These are phyloP conservation scores for Pachyuromys duprasi DNA, from an alignment of 2,797 vertebrate genomes.

Conservation along the genomic window DNA sequence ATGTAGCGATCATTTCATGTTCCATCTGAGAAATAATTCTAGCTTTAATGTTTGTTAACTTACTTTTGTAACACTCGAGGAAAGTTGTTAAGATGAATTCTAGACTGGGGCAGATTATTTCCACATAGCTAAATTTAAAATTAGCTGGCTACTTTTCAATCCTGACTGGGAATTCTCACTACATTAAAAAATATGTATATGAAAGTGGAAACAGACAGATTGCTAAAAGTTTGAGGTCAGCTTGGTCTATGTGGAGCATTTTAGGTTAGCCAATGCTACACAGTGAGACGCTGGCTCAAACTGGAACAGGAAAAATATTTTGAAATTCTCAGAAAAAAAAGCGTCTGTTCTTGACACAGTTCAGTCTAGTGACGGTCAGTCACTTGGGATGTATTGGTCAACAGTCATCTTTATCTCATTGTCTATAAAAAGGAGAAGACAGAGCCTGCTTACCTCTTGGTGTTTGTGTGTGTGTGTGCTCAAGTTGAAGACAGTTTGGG, in stretches of 20 bases:
- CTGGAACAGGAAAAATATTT: neutral
- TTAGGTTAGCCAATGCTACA: neutral
- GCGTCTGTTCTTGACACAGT: neutral
- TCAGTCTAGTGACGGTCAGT: neutral
- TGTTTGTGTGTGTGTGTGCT: neutral
- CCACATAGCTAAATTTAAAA: constrained; percentile 43
- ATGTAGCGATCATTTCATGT: neutral
- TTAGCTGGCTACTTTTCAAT: neutral
- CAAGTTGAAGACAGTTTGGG: neutral
- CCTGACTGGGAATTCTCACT: neutral
- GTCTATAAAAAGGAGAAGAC: neutral
- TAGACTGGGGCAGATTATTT: neutral
- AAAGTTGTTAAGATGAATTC: constrained; percentile 46
- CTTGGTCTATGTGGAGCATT: neutral
- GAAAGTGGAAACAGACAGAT: neutral
- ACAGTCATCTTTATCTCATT: neutral
- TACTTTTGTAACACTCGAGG: neutral
- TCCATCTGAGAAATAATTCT: constrained; percentile 33
- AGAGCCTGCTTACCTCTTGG: neutral
- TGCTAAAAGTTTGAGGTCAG: neutral
- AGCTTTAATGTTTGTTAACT: constrained; percentile 61
- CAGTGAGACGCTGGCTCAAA: neutral
- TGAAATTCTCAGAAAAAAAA: neutral
- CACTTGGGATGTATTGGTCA: neutral
- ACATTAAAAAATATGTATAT: neutral